Percentiles rank a stretch among this genome's conserved stretches.
phyloP scores from a whole-genome alignment of 2,113 vertebrate genomes.

The Burhinus bistriatus region DNA sequence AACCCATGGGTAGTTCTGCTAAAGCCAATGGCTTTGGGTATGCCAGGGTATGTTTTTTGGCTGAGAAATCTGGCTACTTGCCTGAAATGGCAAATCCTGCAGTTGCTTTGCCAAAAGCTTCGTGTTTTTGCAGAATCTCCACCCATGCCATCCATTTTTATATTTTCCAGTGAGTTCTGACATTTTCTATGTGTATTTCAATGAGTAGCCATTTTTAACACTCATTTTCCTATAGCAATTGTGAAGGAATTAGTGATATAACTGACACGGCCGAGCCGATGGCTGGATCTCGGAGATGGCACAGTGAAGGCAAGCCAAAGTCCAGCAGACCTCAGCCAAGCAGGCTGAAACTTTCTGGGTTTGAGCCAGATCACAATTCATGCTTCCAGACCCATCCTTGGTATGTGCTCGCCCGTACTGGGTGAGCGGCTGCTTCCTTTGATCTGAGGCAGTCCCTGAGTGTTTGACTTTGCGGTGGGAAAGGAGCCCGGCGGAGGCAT shows the following conservation, averaged over 20 bases:
- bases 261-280: fast-evolving
- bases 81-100: background rate
- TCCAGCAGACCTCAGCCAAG: background rate
- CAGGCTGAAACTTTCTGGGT: background rate
- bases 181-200: background rate
- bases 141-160: background rate
- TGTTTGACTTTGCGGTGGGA: background rate
- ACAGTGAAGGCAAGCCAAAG: fast-evolving
- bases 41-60: fast-evolving
- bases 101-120: background rate
- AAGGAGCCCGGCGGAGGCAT: background rate
- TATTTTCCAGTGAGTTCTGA: background rate
- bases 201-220: background rate
- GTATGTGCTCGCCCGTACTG: background rate
- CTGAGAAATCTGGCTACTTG: background rate
- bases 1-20: background rate
- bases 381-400: background rate
- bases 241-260: background rate
- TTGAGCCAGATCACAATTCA: background rate
- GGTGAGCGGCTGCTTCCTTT: background rate
- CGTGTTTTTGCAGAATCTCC: fast-evolving
- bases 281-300: background rate
- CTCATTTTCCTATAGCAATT: background rate
- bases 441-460: background rate
- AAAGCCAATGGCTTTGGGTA: background rate